These are phyloP conservation scores for Solea senegalensis DNA, from an alignment of 2,113 vertebrate species.

Conservation along the genomic window DNA sequence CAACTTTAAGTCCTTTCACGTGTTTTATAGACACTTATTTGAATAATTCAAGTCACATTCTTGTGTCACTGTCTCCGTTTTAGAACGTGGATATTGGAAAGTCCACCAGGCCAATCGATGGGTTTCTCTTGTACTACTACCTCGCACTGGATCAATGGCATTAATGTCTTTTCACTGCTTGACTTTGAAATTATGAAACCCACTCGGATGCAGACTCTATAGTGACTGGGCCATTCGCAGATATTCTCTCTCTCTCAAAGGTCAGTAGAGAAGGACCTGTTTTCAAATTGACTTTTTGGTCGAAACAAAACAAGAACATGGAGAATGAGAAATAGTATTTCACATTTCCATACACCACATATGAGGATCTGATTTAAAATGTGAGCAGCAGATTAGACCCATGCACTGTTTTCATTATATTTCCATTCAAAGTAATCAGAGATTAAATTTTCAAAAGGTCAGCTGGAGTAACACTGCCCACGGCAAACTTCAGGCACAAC, in stretches of 20 bases:
- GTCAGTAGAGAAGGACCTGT: constrained; percentile 47
- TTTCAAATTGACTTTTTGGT: constrained; percentile 49
- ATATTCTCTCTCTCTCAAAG: constrained; percentile 50
- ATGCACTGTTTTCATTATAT: constrained; percentile 54
- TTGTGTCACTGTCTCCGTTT: constrained; percentile 2
- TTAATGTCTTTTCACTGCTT: neutral
- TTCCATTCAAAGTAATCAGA: constrained; percentile 61
- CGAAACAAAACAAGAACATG: constrained; percentile 29
- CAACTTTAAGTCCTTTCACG: constrained; percentile 50
- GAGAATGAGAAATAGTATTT: constrained; percentile 34
- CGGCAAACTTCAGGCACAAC: constrained; percentile 47
- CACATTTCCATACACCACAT: constrained; percentile 35
- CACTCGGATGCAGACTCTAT: neutral
- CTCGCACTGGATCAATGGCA: neutral
- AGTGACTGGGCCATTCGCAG: constrained; percentile 2
- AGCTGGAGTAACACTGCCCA: constrained; percentile 51
- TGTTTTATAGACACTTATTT: constrained; percentile 50
- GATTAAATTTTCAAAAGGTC: constrained; percentile 75
- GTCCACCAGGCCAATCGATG: neutral
- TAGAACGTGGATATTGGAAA: constrained; percentile 11
- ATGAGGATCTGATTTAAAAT: constrained; percentile 29
- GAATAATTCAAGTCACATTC: constrained; percentile 53
- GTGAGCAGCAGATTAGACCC: constrained; percentile 25
- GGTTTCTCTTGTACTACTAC: neutral
- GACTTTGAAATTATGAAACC: constrained; percentile 7